Percentiles rank a stretch among this genome's conserved stretches.
These are phyloP conservation scores for Epizoanthus scotinus DNA, from an alignment of 92 coral and sea anemone species.

Conservation along the genomic window DNA sequence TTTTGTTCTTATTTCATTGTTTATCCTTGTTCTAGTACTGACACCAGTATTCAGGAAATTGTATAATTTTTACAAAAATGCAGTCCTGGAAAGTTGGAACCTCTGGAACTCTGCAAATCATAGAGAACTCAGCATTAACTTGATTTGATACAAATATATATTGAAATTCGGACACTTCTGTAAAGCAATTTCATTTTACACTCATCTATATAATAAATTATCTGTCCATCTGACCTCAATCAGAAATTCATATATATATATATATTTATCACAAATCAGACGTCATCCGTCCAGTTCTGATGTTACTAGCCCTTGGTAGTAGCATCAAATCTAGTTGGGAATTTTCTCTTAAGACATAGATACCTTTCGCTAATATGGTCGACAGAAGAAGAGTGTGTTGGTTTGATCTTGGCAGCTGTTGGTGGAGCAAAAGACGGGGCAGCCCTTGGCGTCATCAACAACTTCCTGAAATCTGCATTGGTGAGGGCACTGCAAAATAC, in stretches of 20 bases:
- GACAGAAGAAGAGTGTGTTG: slow-evolving; percentile 36
- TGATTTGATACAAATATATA: no score
- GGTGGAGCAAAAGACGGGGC: slow-evolving; percentile 92
- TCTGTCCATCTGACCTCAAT: background rate
- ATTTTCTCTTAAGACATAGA: background rate
- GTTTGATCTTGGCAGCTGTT: slow-evolving; percentile 66
- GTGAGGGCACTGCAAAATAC: slow-evolving; percentile 63
- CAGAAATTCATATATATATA: background rate
- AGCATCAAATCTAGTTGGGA: no score
- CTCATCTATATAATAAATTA: background rate
- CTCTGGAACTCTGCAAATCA: no score
- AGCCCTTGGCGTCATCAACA: slow-evolving; percentile 94
- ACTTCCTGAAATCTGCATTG: slow-evolving; percentile 96
- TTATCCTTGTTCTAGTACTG: no score
- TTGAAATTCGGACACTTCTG: no score
- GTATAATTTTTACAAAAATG: no score
- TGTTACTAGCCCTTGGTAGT: no score
- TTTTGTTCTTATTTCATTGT: no score
- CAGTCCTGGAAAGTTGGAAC: no score
- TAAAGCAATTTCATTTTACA: background rate
- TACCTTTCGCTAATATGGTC: slow-evolving; percentile 46
- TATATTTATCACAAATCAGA: background rate
- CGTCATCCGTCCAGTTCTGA: no score
- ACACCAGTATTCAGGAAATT: no score
- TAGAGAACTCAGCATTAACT: no score